A percentile compares a stretch with the other conserved stretches of the same genome.
These are phyloP conservation scores for Oreamnos americanus DNA, from an alignment of 2,113 vertebrate genomes.

Conservation along the genomic window DNA sequence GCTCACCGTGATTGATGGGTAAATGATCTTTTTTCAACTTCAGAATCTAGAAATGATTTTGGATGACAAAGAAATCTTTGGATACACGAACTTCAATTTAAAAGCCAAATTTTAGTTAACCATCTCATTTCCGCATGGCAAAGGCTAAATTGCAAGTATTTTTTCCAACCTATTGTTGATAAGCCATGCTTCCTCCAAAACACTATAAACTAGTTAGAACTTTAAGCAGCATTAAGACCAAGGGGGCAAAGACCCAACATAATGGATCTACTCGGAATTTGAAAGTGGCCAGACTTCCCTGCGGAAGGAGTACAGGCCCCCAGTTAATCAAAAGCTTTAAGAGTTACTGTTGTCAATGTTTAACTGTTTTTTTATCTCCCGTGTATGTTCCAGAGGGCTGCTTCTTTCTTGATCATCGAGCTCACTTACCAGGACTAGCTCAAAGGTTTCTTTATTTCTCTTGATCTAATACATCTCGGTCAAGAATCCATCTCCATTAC, in stretches of 20 bases:
- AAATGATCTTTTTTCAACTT: neutral
- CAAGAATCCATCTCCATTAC: neutral
- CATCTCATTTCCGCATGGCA: neutral
- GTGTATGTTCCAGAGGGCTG: neutral
- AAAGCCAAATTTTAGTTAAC: conserved; percentile 14
- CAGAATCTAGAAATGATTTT: neutral
- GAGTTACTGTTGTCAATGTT: neutral
- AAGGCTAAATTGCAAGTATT: neutral
- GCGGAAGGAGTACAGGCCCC: neutral
- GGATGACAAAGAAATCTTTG: neutral
- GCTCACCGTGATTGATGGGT: neutral
- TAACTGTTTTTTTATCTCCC: neutral
- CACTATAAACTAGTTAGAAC: neutral
- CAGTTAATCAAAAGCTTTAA: neutral
- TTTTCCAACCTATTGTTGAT: neutral
- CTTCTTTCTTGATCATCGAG: neutral
- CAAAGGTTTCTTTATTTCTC: conserved; percentile 12
- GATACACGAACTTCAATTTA: conserved; percentile 24
- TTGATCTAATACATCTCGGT: neutral
- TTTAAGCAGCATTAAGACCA: neutral
- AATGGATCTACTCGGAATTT: neutral
- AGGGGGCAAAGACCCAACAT: neutral
- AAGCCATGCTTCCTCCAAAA: neutral
- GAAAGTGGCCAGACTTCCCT: neutral
- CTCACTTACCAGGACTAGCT: neutral